Evolutionary conservation across 2,113 vertebrate genomes (phyloP), one percentile per base, ranked within the genome.

Genomic region (Melanocharis versteri): DNA sequence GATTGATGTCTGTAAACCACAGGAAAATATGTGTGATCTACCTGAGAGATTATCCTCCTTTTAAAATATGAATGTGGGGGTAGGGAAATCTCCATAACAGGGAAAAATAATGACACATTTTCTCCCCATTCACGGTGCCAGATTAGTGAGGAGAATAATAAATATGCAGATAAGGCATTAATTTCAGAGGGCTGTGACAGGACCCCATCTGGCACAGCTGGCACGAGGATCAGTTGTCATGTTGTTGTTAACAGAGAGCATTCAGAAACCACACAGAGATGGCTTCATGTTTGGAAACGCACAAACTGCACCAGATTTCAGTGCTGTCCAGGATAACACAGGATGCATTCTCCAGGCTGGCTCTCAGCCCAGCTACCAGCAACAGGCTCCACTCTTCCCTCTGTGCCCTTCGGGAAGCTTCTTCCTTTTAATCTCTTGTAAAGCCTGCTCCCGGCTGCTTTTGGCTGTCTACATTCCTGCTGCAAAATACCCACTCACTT

Each of bases 401-500:
- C 21, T 0, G 0, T 5, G 13, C 14, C 30, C 58, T 60, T 69
- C 54, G 68, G 66, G 53, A 88, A 83, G 13, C 23, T 19, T 61
- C 26, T 73, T 42, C n/a, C 12, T 66, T 70, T 61, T 26, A 20
- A 8, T 21, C 8, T 66, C 31, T 26, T 5, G 27, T 11, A 39
- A 37, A 56, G 15, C 17, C 30, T 90, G 45, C 47, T 80, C 61
- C 47, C 68, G 15, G 10, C 16, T 53, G 27, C 21, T 44, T 82
- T 70, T 35, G 27, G 11, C 54, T 33, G 24, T 28, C 33, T 19
- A 3, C 3, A 22, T 42, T 64, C 33, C 39, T 39, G 20, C 30
- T 65, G 24, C 8, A 48, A 84, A 73, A 15, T 21, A 27, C 4
- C 33, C 13, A 0, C 47, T 68, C 0, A 0, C 23, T 24, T 13